Conservation (phyloP, 2,888 invertebrate genomes). For the Agonopterix heracliana region DNA sequence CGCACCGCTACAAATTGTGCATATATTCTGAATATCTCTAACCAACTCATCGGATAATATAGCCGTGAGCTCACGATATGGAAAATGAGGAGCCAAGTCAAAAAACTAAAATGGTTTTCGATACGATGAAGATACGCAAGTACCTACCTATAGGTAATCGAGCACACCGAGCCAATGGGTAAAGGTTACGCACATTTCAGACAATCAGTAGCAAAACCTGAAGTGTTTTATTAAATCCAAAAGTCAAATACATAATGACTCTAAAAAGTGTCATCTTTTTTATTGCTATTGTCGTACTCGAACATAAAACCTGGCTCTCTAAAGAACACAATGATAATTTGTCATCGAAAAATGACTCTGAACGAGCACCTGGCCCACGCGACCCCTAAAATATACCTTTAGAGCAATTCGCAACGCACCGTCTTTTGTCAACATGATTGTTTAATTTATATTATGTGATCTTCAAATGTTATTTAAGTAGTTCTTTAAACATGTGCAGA, state of each 20-base stretch:
- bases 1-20: too few relatives aligned
- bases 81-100: too few relatives aligned
- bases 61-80: too few relatives aligned
- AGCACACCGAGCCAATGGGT: too few relatives aligned
- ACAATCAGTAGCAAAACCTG: background rate
- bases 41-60: too few relatives aligned
- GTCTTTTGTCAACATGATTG: slow-evolving; percentile 64
- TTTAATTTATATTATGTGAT: slow-evolving; percentile 75
- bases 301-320: slow-evolving; percentile 35
- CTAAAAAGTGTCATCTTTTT: slow-evolving; percentile 48
- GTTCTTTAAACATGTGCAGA: slow-evolving; percentile 69
- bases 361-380: slow-evolving; percentile 62
- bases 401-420: slow-evolving; percentile 59
- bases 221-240: slow-evolving; percentile 18
- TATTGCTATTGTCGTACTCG: slow-evolving; percentile 39
- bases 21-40: too few relatives aligned
- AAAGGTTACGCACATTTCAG: too few relatives aligned
- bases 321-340: slow-evolving; percentile 68
- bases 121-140: too few relatives aligned
- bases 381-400: slow-evolving; percentile 45
- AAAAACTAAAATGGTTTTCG: too few relatives aligned
- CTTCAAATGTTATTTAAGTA: slow-evolving; percentile 69
- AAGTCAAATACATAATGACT: slow-evolving; percentile 30
- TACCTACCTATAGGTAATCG: too few relatives aligned
- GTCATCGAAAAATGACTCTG: slow-evolving; percentile 55